Evolutionary conservation across 64 coral and sea anemone species (phyloP).

Genomic region (Montipora cactus): DNA sequence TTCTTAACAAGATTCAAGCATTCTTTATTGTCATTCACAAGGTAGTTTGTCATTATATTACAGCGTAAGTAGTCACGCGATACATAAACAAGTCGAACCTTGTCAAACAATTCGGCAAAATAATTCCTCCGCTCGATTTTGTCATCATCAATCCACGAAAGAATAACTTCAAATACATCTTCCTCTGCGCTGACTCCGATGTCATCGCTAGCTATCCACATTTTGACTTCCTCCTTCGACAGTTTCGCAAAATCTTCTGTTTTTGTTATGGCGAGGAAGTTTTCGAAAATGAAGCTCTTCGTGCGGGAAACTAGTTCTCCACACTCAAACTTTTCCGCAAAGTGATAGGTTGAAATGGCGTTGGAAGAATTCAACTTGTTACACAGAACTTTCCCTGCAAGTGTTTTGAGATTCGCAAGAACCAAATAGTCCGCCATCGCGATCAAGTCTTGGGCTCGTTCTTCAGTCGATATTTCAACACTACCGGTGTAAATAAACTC

Average conservation of each 20-base stretch:
- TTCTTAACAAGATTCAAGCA: not conserved
- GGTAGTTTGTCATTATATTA: not conserved
- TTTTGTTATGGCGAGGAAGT: not conserved
- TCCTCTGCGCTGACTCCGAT: not conserved
- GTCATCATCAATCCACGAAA: not conserved
- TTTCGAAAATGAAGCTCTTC: not conserved
- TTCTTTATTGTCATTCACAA: not conserved
- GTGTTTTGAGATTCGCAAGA: not conserved
- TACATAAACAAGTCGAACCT: conserved; percentile 3
- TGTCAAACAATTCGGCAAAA: not conserved
- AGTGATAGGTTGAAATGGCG: not conserved
- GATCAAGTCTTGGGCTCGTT: not conserved
- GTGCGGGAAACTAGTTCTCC: not conserved
- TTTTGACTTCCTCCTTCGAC: not conserved
- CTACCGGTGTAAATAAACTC: conserved; percentile 1
- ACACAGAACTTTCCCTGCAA: not conserved
- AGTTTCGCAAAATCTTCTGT: not conserved
- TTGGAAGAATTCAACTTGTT: not conserved
- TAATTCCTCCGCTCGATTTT: not conserved
- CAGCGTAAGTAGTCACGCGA: not conserved
- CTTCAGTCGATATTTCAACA: conserved; percentile 1
- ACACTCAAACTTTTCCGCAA: not conserved
- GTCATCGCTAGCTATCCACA: not conserved
- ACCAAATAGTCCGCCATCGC: conserved; percentile 2
- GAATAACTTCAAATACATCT: not conserved